Evolutionary conservation across 2,797 vertebrate genomes (phyloP).

Genomic region (Cuniculus paca): DNA sequence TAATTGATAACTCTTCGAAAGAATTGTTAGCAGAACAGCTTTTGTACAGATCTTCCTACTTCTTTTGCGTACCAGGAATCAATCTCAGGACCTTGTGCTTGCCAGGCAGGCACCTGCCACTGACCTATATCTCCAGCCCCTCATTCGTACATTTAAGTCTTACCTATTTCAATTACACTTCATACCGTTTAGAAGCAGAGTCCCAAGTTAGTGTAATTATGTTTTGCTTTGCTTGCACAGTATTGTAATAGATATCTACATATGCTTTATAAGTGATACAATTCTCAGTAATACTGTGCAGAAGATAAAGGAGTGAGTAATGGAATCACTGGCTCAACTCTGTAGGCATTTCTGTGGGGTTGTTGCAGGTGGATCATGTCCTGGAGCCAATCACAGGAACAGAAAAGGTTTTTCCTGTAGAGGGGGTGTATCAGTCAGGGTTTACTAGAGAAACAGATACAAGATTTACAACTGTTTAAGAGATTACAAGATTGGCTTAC

Average conservation of each 20-base stretch:
- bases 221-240: background rate
- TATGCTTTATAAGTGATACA: conserved; percentile 8
- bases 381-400: background rate
- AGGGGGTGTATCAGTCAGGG: too few species aligned
- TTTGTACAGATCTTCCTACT: background rate
- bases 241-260: background rate
- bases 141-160: background rate
- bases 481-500: too few species aligned
- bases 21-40: conserved; percentile 24
- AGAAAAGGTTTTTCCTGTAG: too few species aligned
- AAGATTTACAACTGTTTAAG: too few species aligned
- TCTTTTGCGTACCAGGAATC: too few species aligned
- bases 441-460: too few species aligned
- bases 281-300: conserved; percentile 21
- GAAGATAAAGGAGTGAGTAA: conserved; percentile 36
- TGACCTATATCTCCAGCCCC: too few species aligned
- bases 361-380: background rate
- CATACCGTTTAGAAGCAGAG: background rate
- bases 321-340: background rate
- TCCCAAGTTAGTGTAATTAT: conserved; percentile 14
- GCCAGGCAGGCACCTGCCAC: too few species aligned
- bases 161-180: conserved; percentile 39
- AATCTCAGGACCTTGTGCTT: too few species aligned
- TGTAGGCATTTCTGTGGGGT: background rate
- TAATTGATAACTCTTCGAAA: conserved; percentile 26